Base-by-base conservation (phyloP, 2,113 vertebrate species). In the Entelurus aequoreus region DNA sequence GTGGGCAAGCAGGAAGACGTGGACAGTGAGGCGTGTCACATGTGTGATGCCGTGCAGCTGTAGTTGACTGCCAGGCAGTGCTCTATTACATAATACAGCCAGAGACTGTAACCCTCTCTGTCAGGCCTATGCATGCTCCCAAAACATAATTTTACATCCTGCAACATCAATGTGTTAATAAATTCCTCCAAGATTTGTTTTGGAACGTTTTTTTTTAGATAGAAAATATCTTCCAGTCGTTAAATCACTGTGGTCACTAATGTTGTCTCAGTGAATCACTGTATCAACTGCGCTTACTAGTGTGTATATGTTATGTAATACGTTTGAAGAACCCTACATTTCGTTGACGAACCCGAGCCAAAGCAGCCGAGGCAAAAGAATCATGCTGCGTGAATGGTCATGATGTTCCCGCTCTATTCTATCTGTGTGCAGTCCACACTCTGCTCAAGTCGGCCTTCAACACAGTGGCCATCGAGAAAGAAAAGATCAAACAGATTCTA, bases 401-500 rank as follows among this genome's bases (percentile, higher is more conserved):
- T 44, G 6, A 15, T 57, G n/a, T 16, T 6, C 6, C 21, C 21
- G 38, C 16, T 6, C 21, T 40, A 42, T 68, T 42, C 48, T 61
- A 57, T 71, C n/a, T 72, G 14, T 53, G 2, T 64, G 5, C 83
- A 99, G 97, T 99, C 53, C 97, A 99, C 81, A 96, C 94, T 59
- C 93, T 98, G 79, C 87, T 99, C 90, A 98, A 97, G 90, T 98
- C 97, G 60, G 94, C 96, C 8, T 99, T 99, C 89, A 99, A 99
- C 84, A 98, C 95, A 55, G 94, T 99, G 86, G 95, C 96, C 70
- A 99, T 99, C 78, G 97, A 99, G 87, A 99, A 98, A 80, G 97
- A 99, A 83, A 99, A 98, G 82, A 95, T 99, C 76, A 98, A 96
- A 80, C 94, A 96, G 88, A 91, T 98, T 84, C 89, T 97, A 80